Conservation (phyloP, 1,140 invertebrate genomes). For the Gryllus bimaculatus region DNA sequence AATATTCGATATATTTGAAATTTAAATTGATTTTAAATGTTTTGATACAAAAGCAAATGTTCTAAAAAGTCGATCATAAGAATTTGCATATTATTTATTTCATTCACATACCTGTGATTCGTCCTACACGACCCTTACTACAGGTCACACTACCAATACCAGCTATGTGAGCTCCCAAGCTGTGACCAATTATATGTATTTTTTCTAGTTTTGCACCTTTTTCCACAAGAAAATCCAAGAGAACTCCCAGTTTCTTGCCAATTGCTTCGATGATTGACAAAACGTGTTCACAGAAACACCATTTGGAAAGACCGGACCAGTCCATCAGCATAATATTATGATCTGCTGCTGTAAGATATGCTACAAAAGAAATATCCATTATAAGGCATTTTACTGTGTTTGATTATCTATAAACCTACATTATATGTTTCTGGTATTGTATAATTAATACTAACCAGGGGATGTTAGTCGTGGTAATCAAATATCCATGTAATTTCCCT, state of each 20-base stretch:
- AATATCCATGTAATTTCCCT: too few relatives aligned
- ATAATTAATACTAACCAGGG: too few relatives aligned
- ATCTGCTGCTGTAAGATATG: background rate
- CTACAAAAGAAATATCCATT: background rate
- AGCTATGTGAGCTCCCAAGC: conserved; percentile 30
- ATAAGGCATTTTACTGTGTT: too few relatives aligned
- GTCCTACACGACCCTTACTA: conserved; percentile 30
- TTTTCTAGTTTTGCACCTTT: conserved; percentile 22
- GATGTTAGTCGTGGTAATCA: too few relatives aligned
- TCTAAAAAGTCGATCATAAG: too few relatives aligned
- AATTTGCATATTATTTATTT: too few relatives aligned
- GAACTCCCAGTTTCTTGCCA: background rate
- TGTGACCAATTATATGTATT: conserved; percentile 30
- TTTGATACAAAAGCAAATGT: too few relatives aligned
- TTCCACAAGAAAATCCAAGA: conserved; percentile 25
- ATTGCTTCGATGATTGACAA: background rate
- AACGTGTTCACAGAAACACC: background rate
- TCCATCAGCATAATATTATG: background rate
- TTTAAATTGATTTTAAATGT: too few relatives aligned
- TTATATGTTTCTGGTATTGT: too few relatives aligned
- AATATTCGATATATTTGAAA: too few relatives aligned
- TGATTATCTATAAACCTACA: too few relatives aligned
- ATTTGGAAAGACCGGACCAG: background rate
- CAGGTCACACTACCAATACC: conserved; percentile 32
- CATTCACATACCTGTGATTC: conserved; percentile 32